Base-by-base conservation (phyloP, 2,888 invertebrate species). In the Ferdinandea cuprea region DNA sequence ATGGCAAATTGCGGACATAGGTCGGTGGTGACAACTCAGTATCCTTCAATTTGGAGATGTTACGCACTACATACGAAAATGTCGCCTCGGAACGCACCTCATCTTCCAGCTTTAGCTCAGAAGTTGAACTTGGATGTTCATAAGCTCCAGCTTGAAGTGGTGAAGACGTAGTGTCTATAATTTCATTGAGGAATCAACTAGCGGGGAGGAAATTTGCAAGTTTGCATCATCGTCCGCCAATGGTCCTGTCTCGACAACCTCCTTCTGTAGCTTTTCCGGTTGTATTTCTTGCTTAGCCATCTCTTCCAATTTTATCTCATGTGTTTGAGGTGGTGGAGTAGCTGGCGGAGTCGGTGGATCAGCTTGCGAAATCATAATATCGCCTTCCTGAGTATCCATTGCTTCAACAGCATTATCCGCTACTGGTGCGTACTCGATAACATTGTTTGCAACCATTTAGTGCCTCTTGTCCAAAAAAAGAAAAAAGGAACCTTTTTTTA, bases 1-100 rank as follows among this genome's bases (percentile, higher is more conserved):
- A 99, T 73, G 99, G 98, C 86, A 99, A 92, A 91, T 98, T 98
- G 77, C 99, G 93, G 8, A 98, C 97, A 90, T 95, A 97, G 88
- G 96, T 96, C 5, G 98, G 95, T 19, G 96, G 96, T 30, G 98
- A 98, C 58, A 98, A 92, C 32, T 94, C 93, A 1, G 95, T 95
- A 87, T 95, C 93, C 93, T 96, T 96, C 88, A 99, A 93, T 90
- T 95, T 95, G 88, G 97, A 96, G 89, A 99, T 95, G 91, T 96
- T 95, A 85, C 94, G 94, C 54, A 98, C 96, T 78, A 94, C 94
- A 90, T 94, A 97, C 77, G 94, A 93, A 91, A 99, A 97, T 13
- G 96, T 97, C 17, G 98, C 97, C 90, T 98, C 98, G 37, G 98
- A 96, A 85, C 98, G 85, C 2, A 85, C 73, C 85, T 93, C 94